These are phyloP conservation scores for Hanleya hanleyi DNA, from an alignment of 2,888 invertebrate species.

Conservation along the genomic window DNA sequence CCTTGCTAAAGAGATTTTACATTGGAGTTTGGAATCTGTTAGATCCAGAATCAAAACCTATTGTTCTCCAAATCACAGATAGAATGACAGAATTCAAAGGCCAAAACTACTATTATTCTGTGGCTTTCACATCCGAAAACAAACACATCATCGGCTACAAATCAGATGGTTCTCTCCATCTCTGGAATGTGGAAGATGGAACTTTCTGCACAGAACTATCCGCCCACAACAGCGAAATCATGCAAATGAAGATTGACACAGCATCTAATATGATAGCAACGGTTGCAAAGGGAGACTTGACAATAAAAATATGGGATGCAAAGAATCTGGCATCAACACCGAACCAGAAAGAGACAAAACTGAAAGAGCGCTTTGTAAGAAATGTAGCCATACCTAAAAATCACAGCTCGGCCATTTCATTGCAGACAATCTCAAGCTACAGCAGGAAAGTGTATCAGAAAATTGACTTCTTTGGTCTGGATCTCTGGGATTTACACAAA, in stretches of 20 bases:
- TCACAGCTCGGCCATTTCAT: not conserved
- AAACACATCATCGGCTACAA: slow-evolving; percentile 36
- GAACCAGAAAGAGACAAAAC: slow-evolving; percentile 17
- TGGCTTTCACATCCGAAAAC: slow-evolving; percentile 38
- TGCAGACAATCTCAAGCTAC: slow-evolving; percentile 26
- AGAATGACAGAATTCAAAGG: slow-evolving; percentile 20
- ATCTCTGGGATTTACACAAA: slow-evolving; percentile 47
- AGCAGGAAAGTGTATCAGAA: slow-evolving; percentile 49
- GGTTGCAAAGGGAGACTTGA: slow-evolving; percentile 30
- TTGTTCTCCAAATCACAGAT: not conserved
- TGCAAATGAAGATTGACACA: slow-evolving; percentile 22
- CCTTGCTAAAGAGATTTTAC: slow-evolving; percentile 39
- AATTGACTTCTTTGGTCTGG: slow-evolving; percentile 55
- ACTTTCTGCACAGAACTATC: slow-evolving; percentile 28
- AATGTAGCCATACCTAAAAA: not conserved
- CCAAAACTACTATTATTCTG: slow-evolving; percentile 30
- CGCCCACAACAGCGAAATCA: slow-evolving; percentile 36
- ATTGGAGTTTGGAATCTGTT: slow-evolving; percentile 40
- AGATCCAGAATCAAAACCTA: slow-evolving; percentile 30
- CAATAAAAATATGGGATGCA: slow-evolving; percentile 40
- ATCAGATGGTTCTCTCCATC: slow-evolving; percentile 31
- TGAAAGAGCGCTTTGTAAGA: not conserved
- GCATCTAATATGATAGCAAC: slow-evolving; percentile 28
- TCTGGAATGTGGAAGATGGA: slow-evolving; percentile 40
- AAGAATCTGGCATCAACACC: slow-evolving; percentile 30